These are phyloP conservation scores for Equus quagga DNA, from an alignment of 2,113 vertebrate genomes.

Conservation along the genomic window DNA sequence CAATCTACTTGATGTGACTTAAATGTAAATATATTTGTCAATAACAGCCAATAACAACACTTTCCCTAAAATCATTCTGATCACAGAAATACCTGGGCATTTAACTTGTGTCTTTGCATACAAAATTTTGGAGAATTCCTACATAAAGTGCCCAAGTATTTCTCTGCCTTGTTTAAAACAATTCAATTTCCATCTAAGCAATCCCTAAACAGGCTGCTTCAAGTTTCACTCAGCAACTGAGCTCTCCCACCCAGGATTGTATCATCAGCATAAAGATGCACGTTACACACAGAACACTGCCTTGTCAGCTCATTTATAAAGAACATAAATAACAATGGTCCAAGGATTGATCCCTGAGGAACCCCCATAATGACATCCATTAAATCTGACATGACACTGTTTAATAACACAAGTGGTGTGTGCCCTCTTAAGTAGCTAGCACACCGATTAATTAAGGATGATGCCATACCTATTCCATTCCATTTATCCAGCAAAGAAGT, in stretches of 20 bases:
- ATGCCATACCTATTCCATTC: conserved; percentile 85
- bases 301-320: conserved; percentile 87
- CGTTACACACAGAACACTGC: conserved; percentile 75
- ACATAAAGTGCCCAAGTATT: background rate
- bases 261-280: conserved; percentile 82
- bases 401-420: conserved; percentile 88
- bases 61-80: background rate
- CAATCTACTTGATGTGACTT: background rate
- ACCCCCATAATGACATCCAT: conserved; percentile 88
- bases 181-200: conserved; percentile 70
- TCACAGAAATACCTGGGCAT: background rate
- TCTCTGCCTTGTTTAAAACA: conserved; percentile 41
- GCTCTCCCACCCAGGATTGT: conserved; percentile 63
- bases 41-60: background rate
- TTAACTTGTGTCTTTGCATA: background rate
- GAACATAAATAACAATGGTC: conserved; percentile 88
- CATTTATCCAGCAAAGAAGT: conserved; percentile 85
- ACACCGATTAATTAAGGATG: conserved; percentile 88
- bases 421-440: conserved; percentile 86
- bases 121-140: background rate
- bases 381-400: conserved; percentile 88
- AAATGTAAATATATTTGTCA: background rate
- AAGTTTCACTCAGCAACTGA: conserved; percentile 64
- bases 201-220: conserved; percentile 43
- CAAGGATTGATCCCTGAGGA: conserved; percentile 86